Evolutionary conservation across 2,797 vertebrate species (phyloP).

Genomic region (Limnodromus scolopaceus): DNA sequence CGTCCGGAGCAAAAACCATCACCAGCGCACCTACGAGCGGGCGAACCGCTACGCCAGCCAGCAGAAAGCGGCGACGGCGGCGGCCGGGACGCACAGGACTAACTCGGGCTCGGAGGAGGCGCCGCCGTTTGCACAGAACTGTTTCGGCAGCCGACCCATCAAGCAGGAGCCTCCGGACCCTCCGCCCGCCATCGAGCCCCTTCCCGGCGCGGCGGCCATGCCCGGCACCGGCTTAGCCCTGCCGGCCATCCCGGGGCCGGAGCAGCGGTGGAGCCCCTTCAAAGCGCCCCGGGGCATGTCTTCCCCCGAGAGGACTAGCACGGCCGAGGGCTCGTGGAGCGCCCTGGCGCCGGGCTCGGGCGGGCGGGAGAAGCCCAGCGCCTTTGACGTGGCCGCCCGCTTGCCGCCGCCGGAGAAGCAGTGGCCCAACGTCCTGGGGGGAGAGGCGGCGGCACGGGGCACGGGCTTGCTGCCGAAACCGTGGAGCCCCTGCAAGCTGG

Average conservation of each 20-base stretch:
- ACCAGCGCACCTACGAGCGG: slow-evolving; percentile 81
- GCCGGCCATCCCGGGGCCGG: slow-evolving; percentile 29
- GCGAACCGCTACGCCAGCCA: slow-evolving; percentile 69
- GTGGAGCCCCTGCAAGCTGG: slow-evolving; percentile 80
- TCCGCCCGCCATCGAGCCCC: slow-evolving; percentile 73
- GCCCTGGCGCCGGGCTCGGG: slow-evolving; percentile 21
- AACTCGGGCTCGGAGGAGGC: slow-evolving; percentile 19
- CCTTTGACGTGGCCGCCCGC: slow-evolving; percentile 1
- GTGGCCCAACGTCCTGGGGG: not conserved
- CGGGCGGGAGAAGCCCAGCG: slow-evolving; percentile 68
- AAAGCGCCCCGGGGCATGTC: slow-evolving; percentile 81
- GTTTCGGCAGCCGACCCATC: slow-evolving; percentile 79
- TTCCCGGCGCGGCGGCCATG: slow-evolving; percentile 17
- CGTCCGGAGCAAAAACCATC: slow-evolving; percentile 68
- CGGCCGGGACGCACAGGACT: slow-evolving; percentile 25
- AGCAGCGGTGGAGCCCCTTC: slow-evolving; percentile 84
- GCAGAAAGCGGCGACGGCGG: slow-evolving; percentile 20
- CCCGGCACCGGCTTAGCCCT: not conserved
- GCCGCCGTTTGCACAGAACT: slow-evolving; percentile 74
- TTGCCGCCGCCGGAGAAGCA: not conserved
- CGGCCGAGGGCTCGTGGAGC: slow-evolving; percentile 80
- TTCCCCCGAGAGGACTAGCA: slow-evolving; percentile 76
- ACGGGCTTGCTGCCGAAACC: slow-evolving; percentile 38
- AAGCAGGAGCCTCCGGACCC: slow-evolving; percentile 93
- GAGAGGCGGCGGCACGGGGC: rapidly evolving